These are phyloP conservation scores for Plecotus auritus DNA, from an alignment of 2,113 vertebrate species.

Conservation along the genomic window DNA sequence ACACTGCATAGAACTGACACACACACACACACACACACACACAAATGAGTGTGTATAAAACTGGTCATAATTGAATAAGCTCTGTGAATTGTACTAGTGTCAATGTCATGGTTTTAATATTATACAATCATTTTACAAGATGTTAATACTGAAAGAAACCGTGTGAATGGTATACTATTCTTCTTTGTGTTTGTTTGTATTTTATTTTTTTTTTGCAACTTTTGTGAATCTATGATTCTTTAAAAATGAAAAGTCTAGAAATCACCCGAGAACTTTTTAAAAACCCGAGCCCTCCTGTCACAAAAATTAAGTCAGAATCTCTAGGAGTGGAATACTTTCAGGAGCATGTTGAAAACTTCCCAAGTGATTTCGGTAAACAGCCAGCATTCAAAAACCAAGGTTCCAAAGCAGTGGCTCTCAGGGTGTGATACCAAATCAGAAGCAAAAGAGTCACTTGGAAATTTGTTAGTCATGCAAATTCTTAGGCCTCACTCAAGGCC, in stretches of 20 bases:
- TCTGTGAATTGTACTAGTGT: not conserved
- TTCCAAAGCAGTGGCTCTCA: not conserved
- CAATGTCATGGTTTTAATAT: not conserved
- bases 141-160: not conserved
- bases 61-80: not conserved
- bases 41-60: not conserved
- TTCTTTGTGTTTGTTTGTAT: not conserved
- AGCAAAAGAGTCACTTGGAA: not conserved
- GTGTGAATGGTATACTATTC: not conserved
- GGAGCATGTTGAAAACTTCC: not conserved
- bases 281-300: not conserved
- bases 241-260: not conserved
- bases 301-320: not conserved
- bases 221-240: not conserved
- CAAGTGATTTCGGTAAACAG: not conserved
- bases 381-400: not conserved
- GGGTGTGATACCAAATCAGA: not conserved
- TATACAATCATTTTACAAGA: not conserved
- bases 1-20: not conserved
- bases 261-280: not conserved
- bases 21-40: not conserved
- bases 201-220: not conserved
- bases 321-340: not conserved
- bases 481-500: not conserved
- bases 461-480: not conserved